Percentiles rank a stretch among this genome's conserved stretches.
Conservation (phyloP, 2,797 vertebrate genomes). For the Cyclopterus lumpus region DNA sequence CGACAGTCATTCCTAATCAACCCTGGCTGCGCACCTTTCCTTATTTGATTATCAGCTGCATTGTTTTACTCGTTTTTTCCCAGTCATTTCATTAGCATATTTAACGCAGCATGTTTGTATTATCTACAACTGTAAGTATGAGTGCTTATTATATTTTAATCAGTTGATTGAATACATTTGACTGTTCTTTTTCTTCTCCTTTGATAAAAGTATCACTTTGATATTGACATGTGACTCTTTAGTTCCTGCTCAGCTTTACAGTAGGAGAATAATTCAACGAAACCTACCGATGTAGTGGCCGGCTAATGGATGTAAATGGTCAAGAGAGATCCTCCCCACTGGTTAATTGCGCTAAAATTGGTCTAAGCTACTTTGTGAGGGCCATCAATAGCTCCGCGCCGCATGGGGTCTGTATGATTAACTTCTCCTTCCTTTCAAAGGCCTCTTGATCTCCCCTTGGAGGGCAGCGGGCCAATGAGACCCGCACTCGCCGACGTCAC, state of each 20-base stretch:
- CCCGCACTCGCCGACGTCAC: slow-evolving; percentile 65
- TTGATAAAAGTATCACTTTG: slow-evolving; percentile 18
- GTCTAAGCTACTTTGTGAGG: slow-evolving; percentile 79
- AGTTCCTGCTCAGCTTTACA: slow-evolving; percentile 31
- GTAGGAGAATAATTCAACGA: slow-evolving; percentile 46
- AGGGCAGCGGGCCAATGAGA: slow-evolving; percentile 78
- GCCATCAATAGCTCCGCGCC: slow-evolving; percentile 82
- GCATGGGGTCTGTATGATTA: slow-evolving; percentile 87
- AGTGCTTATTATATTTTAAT: neutral
- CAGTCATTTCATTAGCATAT: neutral
- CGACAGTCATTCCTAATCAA: slow-evolving; percentile 81
- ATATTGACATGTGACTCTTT: slow-evolving; percentile 33
- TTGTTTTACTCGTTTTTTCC: neutral
- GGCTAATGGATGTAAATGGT: slow-evolving; percentile 78
- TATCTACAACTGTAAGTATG: neutral
- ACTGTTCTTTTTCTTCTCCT: neutral
- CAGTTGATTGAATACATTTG: neutral
- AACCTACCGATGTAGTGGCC: slow-evolving; percentile 62
- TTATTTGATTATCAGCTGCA: slow-evolving; percentile 5
- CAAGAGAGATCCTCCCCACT: slow-evolving; percentile 78
- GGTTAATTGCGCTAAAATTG: slow-evolving; percentile 87
- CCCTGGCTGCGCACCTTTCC: slow-evolving; percentile 54
- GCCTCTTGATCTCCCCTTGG: slow-evolving; percentile 80
- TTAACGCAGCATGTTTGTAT: neutral
- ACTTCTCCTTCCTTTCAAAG: slow-evolving; percentile 84